phyloP scores from a whole-genome alignment of 2,113 vertebrate genomes.

The Bubalus kerabau region DNA sequence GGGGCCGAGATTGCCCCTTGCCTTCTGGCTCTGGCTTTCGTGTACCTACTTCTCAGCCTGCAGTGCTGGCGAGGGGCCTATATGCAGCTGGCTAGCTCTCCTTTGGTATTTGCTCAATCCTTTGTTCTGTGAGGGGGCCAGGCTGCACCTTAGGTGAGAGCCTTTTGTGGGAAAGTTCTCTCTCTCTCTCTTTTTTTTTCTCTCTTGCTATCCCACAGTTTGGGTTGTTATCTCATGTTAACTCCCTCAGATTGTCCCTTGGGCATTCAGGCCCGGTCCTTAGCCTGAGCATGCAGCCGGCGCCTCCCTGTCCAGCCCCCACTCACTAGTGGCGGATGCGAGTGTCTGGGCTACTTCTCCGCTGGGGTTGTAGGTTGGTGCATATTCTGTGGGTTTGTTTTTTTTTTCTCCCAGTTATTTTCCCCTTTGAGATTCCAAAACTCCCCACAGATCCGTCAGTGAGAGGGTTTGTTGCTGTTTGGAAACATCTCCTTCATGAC shows the following conservation, averaged over 20 bases:
- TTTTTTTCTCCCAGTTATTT: fast-evolving
- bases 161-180: background rate
- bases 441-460: background rate
- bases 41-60: background rate
- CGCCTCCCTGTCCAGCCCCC: fast-evolving
- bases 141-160: background rate
- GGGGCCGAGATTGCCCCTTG: background rate
- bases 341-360: background rate
- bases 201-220: background rate
- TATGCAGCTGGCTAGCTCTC: background rate
- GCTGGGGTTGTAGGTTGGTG: background rate
- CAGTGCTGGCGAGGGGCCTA: background rate
- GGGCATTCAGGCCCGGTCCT: background rate
- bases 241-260: background rate
- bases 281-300: fast-evolving
- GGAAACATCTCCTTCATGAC: background rate
- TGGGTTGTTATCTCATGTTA: background rate
- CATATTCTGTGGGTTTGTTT: fast-evolving
- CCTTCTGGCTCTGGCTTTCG: background rate
- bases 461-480: background rate
- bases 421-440: background rate
- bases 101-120: background rate
- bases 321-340: fast-evolving
- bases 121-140: background rate
- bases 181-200: background rate